phyloP scores from a whole-genome alignment of 2,888 invertebrate genomes.

The Idaea dimidiata region DNA sequence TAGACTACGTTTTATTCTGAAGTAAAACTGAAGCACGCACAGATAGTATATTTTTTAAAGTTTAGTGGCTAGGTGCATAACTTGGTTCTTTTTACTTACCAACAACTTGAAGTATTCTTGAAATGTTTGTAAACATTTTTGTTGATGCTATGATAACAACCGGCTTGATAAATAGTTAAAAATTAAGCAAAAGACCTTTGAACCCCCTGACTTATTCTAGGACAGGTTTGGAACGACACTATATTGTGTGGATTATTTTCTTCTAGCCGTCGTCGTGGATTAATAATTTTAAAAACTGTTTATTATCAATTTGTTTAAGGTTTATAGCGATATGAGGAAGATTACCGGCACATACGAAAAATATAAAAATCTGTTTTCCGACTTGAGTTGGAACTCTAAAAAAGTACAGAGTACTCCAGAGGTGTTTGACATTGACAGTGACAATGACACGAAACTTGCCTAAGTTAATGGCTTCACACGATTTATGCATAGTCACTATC shows the following conservation, averaged over 20 bases:
- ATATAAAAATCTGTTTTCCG: too few species aligned
- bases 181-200: constrained; percentile 13
- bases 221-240: not conserved
- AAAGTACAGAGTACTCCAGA: too few species aligned
- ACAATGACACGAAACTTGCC: not conserved
- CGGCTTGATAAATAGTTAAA: constrained; percentile 25
- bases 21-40: not conserved
- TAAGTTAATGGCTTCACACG: too few species aligned
- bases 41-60: not conserved
- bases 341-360: too few species aligned
- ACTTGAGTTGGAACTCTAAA: too few species aligned
- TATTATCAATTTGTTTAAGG: too few species aligned
- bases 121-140: constrained; percentile 51
- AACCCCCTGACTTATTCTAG: not conserved
- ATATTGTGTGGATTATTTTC: not conserved
- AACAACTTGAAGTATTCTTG: constrained; percentile 46
- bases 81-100: constrained; percentile 39
- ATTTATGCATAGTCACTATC: too few species aligned
- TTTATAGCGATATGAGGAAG: too few species aligned
- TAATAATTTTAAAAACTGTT: not conserved
- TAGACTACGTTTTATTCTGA: not conserved
- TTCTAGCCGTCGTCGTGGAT: not conserved
- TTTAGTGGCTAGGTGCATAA: not conserved
- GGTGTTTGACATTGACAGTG: not conserved
- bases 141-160: constrained; percentile 6